Percentiles rank a stretch among this genome's conserved stretches.
phyloP scores from a whole-genome alignment of 2,113 vertebrate genomes.

The pig (Sus scrofa) region T2T-Sscrofa CM000817.6:98206501-98207000 shows the following conservation, averaged over 20 bases:
- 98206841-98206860: background rate
- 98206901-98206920: background rate
- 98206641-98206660: background rate
- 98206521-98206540: conserved; percentile 81
- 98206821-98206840: too few relatives aligned
- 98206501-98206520: conserved; percentile 82
- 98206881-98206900: background rate
- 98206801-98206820: background rate
- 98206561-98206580: conserved; percentile 57
- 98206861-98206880: background rate
- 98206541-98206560: conserved; percentile 84
- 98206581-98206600: background rate
- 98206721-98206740: background rate
- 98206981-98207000: background rate
- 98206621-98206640: conserved; percentile 40
- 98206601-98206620: background rate
- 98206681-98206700: background rate
- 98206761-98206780: background rate
- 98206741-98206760: background rate
- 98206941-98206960: background rate
- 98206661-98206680: background rate
- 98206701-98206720: background rate
- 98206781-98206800: background rate
- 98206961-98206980: background rate
- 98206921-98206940: background rate